phyloP scores from a whole-genome alignment of 37 sponge, comb jelly and placozoan species.

The Halichondria panicea region DNA sequence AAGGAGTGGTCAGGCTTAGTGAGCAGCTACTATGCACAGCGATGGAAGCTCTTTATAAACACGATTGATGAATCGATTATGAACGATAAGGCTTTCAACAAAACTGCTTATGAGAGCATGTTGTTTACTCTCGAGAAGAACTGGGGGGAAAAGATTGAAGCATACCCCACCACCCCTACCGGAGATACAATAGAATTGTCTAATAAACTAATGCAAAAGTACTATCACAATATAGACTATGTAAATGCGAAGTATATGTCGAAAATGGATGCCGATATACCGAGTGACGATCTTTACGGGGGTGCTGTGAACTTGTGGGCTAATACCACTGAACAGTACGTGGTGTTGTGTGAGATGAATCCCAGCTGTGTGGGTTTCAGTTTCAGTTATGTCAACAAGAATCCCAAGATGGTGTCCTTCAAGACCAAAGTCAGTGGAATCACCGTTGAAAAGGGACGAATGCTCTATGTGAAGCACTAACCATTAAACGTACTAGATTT shows the following conservation, averaged over 20 bases:
- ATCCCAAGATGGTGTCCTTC: too few relatives aligned
- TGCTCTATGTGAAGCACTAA: too few relatives aligned
- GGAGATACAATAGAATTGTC: slow-evolving; percentile 35
- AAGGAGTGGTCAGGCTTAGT: slow-evolving; percentile 75
- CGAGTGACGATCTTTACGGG: neutral
- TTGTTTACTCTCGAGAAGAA: neutral
- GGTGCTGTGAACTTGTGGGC: slow-evolving; percentile 2
- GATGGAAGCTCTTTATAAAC: slow-evolving; percentile 58
- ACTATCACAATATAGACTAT: neutral
- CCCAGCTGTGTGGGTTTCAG: slow-evolving; percentile 52
- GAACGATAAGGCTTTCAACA: slow-evolving; percentile 1
- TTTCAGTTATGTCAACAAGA: too few relatives aligned
- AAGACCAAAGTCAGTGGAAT: too few relatives aligned
- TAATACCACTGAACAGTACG: slow-evolving; percentile 24
- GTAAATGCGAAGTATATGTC: neutral
- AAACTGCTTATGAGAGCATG: neutral
- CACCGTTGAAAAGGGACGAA: too few relatives aligned
- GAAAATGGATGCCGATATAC: slow-evolving; percentile 4
- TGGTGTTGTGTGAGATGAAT: slow-evolving; percentile 39
- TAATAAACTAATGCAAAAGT: slow-evolving; percentile 14
- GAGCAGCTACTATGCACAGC: slow-evolving; percentile 33
- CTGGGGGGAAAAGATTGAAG: slow-evolving; percentile 11
- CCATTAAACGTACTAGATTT: too few relatives aligned
- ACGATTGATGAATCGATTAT: neutral
- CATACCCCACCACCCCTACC: slow-evolving; percentile 33